These are phyloP conservation scores for Syrrhaptes paradoxus DNA, from an alignment of 2,113 vertebrate genomes.

Conservation along the genomic window DNA sequence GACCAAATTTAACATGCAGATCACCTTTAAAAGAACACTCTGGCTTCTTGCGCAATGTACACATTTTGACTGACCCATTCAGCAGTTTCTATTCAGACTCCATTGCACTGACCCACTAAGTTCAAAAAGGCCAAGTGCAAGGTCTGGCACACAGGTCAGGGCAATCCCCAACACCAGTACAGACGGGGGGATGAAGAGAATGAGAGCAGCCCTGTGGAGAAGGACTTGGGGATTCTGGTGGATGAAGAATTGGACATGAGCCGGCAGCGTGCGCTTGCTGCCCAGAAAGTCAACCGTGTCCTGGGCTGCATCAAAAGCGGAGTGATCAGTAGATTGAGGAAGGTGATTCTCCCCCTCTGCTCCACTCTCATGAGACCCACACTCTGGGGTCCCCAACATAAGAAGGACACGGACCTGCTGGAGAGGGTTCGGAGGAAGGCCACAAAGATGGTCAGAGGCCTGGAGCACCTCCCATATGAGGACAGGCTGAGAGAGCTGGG, in stretches of 20 bases:
- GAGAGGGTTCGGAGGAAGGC: too few species aligned
- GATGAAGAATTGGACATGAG: background rate
- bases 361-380: too few species aligned
- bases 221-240: background rate
- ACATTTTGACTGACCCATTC: background rate
- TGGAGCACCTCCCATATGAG: too few species aligned
- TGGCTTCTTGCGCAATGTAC: background rate
- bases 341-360: too few species aligned
- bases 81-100: background rate
- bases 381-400: too few species aligned
- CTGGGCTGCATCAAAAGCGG: too few species aligned
- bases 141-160: background rate
- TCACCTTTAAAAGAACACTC: background rate
- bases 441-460: too few species aligned
- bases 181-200: background rate
- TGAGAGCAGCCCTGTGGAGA: background rate
- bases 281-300: too few species aligned
- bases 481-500: too few species aligned
- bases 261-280: fast-evolving
- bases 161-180: background rate
- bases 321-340: too few species aligned
- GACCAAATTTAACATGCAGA: background rate
- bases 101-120: background rate
- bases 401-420: too few species aligned
- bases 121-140: background rate